Evolutionary conservation across 2,888 invertebrate genomes (phyloP), one percentile per base, ranked within the genome.

Genomic region (Dolomedes plantarius): DNA sequence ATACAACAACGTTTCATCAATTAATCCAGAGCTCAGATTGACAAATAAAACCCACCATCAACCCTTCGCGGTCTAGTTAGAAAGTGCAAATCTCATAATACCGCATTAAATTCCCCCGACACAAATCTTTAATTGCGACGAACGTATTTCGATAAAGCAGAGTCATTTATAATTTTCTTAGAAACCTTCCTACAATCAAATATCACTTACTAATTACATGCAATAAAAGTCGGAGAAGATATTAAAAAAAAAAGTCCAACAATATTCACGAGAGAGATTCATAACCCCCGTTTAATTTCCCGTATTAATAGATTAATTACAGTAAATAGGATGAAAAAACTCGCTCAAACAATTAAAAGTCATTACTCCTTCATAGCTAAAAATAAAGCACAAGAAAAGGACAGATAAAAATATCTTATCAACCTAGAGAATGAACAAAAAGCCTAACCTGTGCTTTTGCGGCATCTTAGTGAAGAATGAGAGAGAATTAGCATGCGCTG

Each of bases 361-460:
- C 77, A 83, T 83, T 83, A 83, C 76, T 83, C 77, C 76, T 83
- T 77, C 77, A 73, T 72, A 67, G 31, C 71, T 36, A 67, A 83
- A 64, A 83, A 77, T 71, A 82, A 82, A 76, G 32, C 75, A 76
- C 27, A 83, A 77, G 76, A 76, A 75, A 46, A 76, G 69, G 67
- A 77, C 67, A 73, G 83, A 83, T 83, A 83, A 83, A 83, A 83
- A 83, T 83, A 83, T 82, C 75, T 83, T 83, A 83, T 83, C 83
- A 83, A 72, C 27, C 50, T 39, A 73, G 75, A 82, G 82, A 76
- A 72, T 64, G 68, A 68, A 31, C 31, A 36, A 31, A 67, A 67
- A 67, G 32, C 36, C 32, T 67, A 67, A 32, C 83, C 83, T 83
- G 71, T 46, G 71, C 64, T 46, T 82, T 65, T 65, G 19, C 6